Evolutionary conservation across 1,140 invertebrate species (phyloP), one percentile per base, ranked within the genome.

Genomic region (Stegodyphus dumicola): DNA sequence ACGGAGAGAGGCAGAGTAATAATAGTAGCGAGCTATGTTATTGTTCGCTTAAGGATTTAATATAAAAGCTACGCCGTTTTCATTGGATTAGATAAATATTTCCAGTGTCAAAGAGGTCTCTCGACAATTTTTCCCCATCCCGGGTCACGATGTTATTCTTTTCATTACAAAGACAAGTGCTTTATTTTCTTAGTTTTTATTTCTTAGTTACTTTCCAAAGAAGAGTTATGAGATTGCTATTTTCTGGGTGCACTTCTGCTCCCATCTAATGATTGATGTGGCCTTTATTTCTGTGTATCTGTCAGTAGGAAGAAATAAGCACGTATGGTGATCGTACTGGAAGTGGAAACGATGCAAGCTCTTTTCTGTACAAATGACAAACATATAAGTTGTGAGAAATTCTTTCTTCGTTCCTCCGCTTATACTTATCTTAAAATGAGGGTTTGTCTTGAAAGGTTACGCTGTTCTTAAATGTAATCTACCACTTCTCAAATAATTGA

Each of bases 11-110:
- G 49, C 48, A 17, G 49, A 74, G 70, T 65, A 53, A 85, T 77
- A 77, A 76, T 70, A 56, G 51, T 71, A 74, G 48, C 67, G 48
- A 5, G n/a, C 56, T 51, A 75, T 83, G 73, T 85, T 77, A 85
- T 85, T 85, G 74, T 85, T 85, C 81, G 52, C 66, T 17, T 7
- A 49, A 85, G 74, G 71, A 85, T 85, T 85, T 85, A 77, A 85
- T 85, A 77, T 52, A 67, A 85, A 85, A 33, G 60, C 56, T 75
- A 81, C 78, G 66, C 64, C 65, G 65, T 69, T 85, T 76, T 85
- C 81, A 85, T 85, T 76, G 65, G 65, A 85, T 85, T 85, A 85
- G 81, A 85, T 77, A 85, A 85, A 77, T 85, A 85, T 85, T 85
- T 85, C 81, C 64, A 67, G 81, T 60, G 65, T 65, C 73, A 66